Conservation (phyloP, 2,113 vertebrate genomes). For the Marcusenius ussheri region DNA sequence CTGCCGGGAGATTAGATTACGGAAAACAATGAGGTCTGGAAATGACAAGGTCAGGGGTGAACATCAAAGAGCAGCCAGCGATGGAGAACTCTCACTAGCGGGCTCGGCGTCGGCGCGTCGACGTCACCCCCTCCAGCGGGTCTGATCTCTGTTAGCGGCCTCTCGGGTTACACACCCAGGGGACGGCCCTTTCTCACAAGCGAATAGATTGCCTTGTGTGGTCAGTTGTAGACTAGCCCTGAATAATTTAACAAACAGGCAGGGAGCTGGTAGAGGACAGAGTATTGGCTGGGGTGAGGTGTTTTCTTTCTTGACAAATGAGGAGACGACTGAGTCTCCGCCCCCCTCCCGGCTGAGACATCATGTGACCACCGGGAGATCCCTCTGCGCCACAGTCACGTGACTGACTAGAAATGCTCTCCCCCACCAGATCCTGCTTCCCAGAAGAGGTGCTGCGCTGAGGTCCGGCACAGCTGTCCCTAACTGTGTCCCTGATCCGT, state of each 20-base stretch:
- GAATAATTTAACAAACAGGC: conserved; percentile 23
- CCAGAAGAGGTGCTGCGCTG: conserved; percentile 36
- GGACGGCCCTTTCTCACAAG: background rate
- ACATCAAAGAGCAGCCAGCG: background rate
- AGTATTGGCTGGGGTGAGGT: conserved; percentile 7
- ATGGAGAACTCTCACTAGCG: background rate
- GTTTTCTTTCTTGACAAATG: conserved; percentile 28
- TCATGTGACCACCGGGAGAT: conserved; percentile 52
- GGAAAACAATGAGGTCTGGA: conserved; percentile 26
- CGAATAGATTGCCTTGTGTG: conserved; percentile 5
- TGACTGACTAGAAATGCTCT: conserved; percentile 53
- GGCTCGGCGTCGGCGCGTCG: background rate
- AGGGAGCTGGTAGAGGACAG: background rate
- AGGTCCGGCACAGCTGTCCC: conserved; percentile 22
- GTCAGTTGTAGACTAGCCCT: conserved; percentile 8
- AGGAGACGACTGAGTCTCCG: conserved; percentile 22
- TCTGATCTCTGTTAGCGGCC: background rate
- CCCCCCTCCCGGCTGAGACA: background rate
- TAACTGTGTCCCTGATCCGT: conserved; percentile 7
- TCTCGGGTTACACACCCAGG: background rate
- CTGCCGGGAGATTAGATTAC: conserved; percentile 10
- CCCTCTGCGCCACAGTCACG: conserved; percentile 41
- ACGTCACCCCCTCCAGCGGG: background rate
- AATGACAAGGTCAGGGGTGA: conserved; percentile 19
- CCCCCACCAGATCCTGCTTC: conserved; percentile 43